Conservation (phyloP, 2,888 invertebrate genomes). For the Drosophila subquinaria region DNA sequence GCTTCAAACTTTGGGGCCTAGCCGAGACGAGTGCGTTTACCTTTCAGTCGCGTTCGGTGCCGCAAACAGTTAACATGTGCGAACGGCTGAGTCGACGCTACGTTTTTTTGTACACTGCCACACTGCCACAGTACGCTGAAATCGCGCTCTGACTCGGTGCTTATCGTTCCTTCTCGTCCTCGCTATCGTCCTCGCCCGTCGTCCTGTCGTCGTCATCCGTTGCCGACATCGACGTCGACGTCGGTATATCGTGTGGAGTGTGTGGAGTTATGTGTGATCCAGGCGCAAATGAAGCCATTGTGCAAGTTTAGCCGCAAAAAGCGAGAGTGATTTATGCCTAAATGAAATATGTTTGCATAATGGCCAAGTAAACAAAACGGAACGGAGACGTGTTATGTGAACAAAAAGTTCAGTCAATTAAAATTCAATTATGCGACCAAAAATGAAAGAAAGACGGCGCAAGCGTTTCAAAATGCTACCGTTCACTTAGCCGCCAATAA, state of each 20-base stretch:
- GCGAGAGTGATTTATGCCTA: conserved; percentile 74
- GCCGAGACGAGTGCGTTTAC: conserved; percentile 83
- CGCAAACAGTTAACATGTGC: conserved; percentile 85
- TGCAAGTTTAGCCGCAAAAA: conserved; percentile 69
- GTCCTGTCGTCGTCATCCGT: background rate
- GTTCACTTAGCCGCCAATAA: conserved; percentile 34
- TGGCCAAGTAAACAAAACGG: conserved; percentile 50
- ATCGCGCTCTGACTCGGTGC: conserved; percentile 42
- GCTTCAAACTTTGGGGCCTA: conserved; percentile 53
- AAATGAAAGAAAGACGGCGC: conserved; percentile 74
- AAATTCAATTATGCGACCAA: conserved; percentile 75
- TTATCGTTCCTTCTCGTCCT: conserved; percentile 34
- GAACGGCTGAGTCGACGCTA: conserved; percentile 55
- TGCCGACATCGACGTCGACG: conserved; percentile 22
- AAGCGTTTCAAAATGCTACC: conserved; percentile 73
- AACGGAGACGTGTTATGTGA: conserved; percentile 22
- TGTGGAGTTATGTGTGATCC: conserved; percentile 38
- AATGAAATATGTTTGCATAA: conserved; percentile 67
- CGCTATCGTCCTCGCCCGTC: conserved; percentile 21
- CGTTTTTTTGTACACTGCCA: conserved; percentile 18
- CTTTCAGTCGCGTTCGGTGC: conserved; percentile 85
- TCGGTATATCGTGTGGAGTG: conserved; percentile 3
- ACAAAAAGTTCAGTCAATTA: conserved; percentile 61
- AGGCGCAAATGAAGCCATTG: conserved; percentile 69
- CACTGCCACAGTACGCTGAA: conserved; percentile 48